Conservation (phyloP, 2,888 invertebrate species). For the Drepana falcataria region DNA sequence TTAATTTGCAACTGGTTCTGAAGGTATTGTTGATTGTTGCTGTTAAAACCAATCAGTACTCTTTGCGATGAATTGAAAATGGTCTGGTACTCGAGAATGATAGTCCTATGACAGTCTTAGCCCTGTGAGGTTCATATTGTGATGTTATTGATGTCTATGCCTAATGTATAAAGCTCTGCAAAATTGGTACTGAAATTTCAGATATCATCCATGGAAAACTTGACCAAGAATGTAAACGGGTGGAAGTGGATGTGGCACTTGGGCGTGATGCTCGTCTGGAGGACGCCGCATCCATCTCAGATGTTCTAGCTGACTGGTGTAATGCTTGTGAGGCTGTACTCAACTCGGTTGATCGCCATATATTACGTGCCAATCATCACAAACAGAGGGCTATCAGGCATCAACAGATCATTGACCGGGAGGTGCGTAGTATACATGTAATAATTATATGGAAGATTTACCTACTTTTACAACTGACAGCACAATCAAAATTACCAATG, state of each 20-base stretch:
- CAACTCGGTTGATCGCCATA: constrained; percentile 92
- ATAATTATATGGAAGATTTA: not conserved
- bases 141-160: too few relatives aligned
- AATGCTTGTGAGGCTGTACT: constrained; percentile 92
- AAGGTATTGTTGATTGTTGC: too few relatives aligned
- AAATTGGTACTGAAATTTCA: constrained; percentile 29
- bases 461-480: not conserved
- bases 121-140: too few relatives aligned
- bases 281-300: constrained; percentile 89
- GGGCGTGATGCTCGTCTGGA: constrained; percentile 94
- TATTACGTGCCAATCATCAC: constrained; percentile 90
- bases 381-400: constrained; percentile 89
- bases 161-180: too few relatives aligned
- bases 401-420: constrained; percentile 89
- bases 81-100: too few relatives aligned
- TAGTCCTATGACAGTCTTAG: too few relatives aligned
- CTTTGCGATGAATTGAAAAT: too few relatives aligned
- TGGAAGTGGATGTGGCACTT: constrained; percentile 96
- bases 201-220: constrained; percentile 97
- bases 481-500: too few relatives aligned
- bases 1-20: too few relatives aligned
- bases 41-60: too few relatives aligned
- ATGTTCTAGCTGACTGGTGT: constrained; percentile 93
- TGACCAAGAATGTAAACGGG: constrained; percentile 94
- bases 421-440: constrained; percentile 73